Base-by-base conservation (phyloP, 2,888 invertebrate genomes). In the Spisula subtruncata region DNA sequence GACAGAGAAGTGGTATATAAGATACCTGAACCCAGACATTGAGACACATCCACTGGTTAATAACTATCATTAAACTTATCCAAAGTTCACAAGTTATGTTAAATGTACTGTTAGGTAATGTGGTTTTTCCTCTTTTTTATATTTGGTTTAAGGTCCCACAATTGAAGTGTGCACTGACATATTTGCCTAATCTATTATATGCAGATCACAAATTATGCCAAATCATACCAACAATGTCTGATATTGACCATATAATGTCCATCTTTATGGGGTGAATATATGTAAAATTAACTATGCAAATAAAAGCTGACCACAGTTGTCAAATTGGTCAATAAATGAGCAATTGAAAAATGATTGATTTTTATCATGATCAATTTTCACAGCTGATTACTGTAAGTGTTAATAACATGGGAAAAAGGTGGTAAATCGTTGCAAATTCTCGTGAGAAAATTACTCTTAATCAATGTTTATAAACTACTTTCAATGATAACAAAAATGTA, bases 381-480 rank as follows among this genome's bases (percentile, higher is more conserved):
- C 60, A n/a, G n/a, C 60, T 66, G 60, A 66, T 66, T 25, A 25
- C 10, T 66, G n/a, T 25, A 25, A n/a, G 60, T 66, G 60, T 25
- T 25, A 66, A 66, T 25, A 66, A 66, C 60, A 66, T 25, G 60
- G 25, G n/a, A 66, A 25, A 66, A 25, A 66, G 60, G 60, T 66
- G 60, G 25, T 66, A 25, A 25, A 66, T 66, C 5, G 25, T 66
- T 25, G 25, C 10, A 87, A 41, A 8, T 90, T 85, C 89, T 87
- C 89, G 87, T 85, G 89, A 87, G 89, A 90, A 90, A 89, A 89
- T 81, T 71, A 82, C 29, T 25, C 82, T 85, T 84, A 82, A 87
- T 83, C 87, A 87, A 87, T 82, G 56, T 84, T 80, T 87, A 85
- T 85, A 84, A 60, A 85, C 84, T 81, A 85, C 32, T 83, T 85